Percentiles rank a stretch among this genome's conserved stretches.
These are phyloP conservation scores for Ornithorhynchus anatinus DNA, from an alignment of 2,113 vertebrate species.

Conservation along the genomic window DNA sequence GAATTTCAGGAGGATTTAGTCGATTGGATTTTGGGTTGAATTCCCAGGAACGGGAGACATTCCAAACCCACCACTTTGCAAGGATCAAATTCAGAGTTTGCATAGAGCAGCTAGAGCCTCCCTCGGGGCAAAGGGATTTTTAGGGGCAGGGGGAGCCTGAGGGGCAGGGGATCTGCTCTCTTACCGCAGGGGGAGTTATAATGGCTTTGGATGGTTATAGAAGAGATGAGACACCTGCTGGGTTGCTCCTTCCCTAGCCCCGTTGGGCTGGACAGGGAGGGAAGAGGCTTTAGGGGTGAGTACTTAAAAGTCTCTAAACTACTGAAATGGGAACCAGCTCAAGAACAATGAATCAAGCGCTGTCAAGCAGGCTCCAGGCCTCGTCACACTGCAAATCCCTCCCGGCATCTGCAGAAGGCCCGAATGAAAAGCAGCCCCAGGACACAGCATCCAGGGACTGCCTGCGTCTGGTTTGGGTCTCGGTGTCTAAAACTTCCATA, in stretches of 20 bases:
- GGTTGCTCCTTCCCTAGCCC: neutral
- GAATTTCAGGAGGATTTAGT: conserved; percentile 63
- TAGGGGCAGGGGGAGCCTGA: conserved; percentile 15
- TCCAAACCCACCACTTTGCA: conserved; percentile 40
- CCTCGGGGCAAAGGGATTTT: neutral
- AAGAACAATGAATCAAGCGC: neutral
- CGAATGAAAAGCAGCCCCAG: neutral
- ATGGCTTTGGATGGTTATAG: neutral
- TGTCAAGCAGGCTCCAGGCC: neutral
- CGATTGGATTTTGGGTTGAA: conserved; percentile 50
- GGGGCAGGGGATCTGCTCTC: neutral
- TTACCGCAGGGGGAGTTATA: neutral
- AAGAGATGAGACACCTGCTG: conserved; percentile 12
- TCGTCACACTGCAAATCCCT: neutral
- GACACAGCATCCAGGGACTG: no score
- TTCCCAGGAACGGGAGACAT: conserved; percentile 51
- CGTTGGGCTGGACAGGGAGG: neutral
- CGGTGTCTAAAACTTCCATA: no score
- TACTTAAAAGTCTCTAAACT: conserved; percentile 10
- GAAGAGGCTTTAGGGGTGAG: neutral
- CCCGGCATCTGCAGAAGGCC: neutral
- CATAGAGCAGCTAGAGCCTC: conserved; percentile 25
- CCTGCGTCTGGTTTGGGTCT: no score
- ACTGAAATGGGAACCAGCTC: neutral
- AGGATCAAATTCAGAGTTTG: conserved; percentile 56